phyloP scores from a whole-genome alignment of 2,113 vertebrate species.

The Semnornis frantzii region DNA sequence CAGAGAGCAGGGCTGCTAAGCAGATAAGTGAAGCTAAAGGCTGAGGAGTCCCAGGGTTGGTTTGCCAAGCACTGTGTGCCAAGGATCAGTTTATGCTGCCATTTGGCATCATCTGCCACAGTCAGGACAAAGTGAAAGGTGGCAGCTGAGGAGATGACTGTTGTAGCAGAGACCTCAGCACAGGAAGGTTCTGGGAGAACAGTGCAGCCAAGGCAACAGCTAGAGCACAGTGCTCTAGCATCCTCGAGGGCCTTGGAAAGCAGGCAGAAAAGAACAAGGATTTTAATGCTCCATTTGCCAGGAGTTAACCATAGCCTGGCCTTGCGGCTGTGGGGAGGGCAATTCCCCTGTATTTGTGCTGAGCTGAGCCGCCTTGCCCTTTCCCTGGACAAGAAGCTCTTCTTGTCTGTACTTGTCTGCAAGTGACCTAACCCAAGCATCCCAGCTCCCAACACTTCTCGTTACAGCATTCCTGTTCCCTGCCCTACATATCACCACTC shows the following conservation, averaged over 20 bases:
- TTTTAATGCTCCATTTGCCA: neutral
- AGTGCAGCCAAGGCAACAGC: fast-evolving
- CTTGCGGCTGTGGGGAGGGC: neutral
- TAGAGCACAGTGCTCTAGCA: neutral
- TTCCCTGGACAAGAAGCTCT: neutral
- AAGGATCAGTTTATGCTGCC: neutral
- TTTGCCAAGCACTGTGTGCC: neutral
- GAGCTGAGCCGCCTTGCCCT: neutral
- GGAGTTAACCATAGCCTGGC: neutral
- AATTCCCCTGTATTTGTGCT: neutral
- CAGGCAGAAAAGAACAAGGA: neutral
- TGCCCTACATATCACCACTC: neutral
- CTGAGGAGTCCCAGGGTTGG: neutral
- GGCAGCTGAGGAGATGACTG: neutral
- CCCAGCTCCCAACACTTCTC: neutral
- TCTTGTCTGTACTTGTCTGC: too few relatives aligned
- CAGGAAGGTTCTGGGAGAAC: neutral
- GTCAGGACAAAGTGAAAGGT: neutral
- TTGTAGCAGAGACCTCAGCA: neutral
- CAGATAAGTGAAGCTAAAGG: conserved; percentile 23
- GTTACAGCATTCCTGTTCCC: neutral
- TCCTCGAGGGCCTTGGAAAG: neutral
- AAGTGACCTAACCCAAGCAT: neutral
- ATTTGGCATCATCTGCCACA: neutral
- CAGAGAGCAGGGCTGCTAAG: neutral